phyloP scores from a whole-genome alignment of 2,888 invertebrate genomes.

The Onthophagus sagittarius region DNA sequence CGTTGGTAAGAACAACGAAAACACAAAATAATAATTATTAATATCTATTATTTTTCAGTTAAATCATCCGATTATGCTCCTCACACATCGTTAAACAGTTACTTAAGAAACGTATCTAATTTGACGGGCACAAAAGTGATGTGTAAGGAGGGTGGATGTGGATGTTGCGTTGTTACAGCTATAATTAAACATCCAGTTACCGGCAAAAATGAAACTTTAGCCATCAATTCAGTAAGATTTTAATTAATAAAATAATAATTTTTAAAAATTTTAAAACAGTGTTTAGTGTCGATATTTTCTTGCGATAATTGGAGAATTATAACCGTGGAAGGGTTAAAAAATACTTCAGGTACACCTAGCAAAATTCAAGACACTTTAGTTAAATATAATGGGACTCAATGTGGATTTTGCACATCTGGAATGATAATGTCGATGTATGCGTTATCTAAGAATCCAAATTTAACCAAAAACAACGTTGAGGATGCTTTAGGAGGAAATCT shows the following conservation, averaged over 20 bases:
- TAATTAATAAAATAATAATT: too few relatives aligned
- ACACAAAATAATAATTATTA: too few relatives aligned
- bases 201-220: constrained; percentile 46
- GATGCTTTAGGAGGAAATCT: constrained; percentile 68
- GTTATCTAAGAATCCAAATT: constrained; percentile 45
- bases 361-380: constrained; percentile 58
- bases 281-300: constrained; percentile 52
- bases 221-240: constrained; percentile 62
- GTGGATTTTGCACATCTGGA: constrained; percentile 70
- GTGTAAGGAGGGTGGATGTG: constrained; percentile 73
- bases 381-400: constrained; percentile 62
- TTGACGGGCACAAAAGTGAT: constrained; percentile 67
- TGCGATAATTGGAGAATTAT: constrained; percentile 63
- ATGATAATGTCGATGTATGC: constrained; percentile 76
- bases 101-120: constrained; percentile 57
- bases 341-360: constrained; percentile 55
- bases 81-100: constrained; percentile 60
- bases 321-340: constrained; percentile 69
- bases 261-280: constrained; percentile 41
- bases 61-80: constrained; percentile 47
- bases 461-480: constrained; percentile 61
- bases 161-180: constrained; percentile 59
- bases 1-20: constrained; percentile 22
- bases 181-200: constrained; percentile 50
- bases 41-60: constrained; percentile 30